Evolutionary conservation across 1,140 invertebrate genomes (phyloP).

Genomic region (Melipona quadrifasciata): DNA sequence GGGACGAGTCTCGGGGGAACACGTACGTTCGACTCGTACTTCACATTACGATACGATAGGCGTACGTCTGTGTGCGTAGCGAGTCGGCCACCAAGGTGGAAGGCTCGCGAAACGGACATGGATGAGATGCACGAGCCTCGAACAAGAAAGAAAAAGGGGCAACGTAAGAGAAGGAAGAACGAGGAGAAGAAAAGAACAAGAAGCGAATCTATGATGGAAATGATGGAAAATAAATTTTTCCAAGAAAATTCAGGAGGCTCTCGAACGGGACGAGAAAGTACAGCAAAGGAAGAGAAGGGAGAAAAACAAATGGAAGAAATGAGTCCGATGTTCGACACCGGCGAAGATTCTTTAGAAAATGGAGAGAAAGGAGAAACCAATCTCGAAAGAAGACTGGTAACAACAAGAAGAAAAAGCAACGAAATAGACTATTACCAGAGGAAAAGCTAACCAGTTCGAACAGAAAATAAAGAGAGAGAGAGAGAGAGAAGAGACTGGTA

Average conservation of each 20-base stretch:
- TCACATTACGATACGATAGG: conserved; percentile 43
- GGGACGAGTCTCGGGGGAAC: conserved; percentile 52
- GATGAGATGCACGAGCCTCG: conserved; percentile 36
- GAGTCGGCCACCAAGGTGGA: conserved; percentile 71
- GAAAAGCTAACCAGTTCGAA: background rate
- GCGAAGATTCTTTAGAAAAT: no score
- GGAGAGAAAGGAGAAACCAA: no score
- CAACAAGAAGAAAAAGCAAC: no score
- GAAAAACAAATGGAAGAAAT: no score
- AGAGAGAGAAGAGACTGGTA: background rate
- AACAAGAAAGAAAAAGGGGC: conserved; percentile 12
- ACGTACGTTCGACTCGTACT: conserved; percentile 63
- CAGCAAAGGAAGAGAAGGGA: no score
- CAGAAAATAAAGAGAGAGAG: background rate
- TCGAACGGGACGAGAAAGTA: no score
- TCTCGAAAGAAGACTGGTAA: no score
- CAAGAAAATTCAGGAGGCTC: no score
- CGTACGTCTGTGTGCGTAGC: conserved; percentile 40
- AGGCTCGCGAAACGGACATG: conserved; percentile 53
- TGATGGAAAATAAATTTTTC: background rate
- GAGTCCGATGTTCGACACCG: no score
- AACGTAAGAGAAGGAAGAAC: conserved; percentile 20
- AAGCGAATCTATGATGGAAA: conserved; percentile 7
- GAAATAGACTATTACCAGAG: no score
- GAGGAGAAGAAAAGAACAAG: conserved; percentile 5